Conservation (phyloP, 1,140 invertebrate species). For the Cydia pomonella region DNA sequence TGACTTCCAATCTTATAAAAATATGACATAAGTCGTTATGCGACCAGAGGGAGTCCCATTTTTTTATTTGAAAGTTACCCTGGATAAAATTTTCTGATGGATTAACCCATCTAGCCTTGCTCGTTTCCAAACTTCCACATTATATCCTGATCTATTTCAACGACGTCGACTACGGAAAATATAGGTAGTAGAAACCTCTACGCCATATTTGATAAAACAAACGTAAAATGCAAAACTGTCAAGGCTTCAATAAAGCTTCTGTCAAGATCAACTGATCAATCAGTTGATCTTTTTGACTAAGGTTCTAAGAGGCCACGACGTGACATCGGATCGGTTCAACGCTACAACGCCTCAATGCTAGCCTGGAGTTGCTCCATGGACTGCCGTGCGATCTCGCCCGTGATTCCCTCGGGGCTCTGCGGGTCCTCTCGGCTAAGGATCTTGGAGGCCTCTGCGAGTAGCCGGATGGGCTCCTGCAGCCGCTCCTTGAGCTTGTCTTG, state of each 20-base stretch:
- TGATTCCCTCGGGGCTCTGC: constrained; percentile 85
- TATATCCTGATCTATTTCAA: neutral
- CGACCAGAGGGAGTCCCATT: no score
- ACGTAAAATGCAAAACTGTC: neutral
- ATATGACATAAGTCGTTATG: no score
- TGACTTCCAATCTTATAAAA: no score
- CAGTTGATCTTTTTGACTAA: no score
- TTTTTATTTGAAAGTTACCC: no score
- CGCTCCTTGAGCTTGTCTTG: constrained; percentile 83
- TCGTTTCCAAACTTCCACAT: no score
- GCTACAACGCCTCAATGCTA: constrained; percentile 81
- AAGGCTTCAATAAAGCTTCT: no score
- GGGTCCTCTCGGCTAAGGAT: constrained; percentile 86
- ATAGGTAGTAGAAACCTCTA: neutral
- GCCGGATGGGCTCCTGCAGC: constrained; percentile 83
- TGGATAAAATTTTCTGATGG: no score
- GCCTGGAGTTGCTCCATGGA: constrained; percentile 83
- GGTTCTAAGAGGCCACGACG: no score
- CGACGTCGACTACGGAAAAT: neutral
- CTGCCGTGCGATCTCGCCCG: constrained; percentile 83
- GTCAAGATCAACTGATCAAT: neutral
- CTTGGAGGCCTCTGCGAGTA: constrained; percentile 81
- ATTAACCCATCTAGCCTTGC: no score
- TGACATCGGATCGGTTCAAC: neutral
- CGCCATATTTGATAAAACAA: neutral